phyloP scores from a whole-genome alignment of 2,797 vertebrate genomes.

The Allobates femoralis region DNA sequence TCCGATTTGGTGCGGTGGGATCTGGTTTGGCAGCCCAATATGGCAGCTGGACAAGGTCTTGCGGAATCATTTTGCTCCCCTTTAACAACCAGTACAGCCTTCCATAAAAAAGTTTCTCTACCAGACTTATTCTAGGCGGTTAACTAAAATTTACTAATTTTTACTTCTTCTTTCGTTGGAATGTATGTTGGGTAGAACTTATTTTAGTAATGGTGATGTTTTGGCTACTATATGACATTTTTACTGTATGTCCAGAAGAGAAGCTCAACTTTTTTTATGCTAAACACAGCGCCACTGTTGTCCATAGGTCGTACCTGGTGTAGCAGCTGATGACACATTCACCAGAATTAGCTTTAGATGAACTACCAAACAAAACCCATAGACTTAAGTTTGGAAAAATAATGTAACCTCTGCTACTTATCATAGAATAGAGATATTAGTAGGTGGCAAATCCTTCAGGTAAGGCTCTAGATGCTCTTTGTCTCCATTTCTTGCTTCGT shows the following conservation, averaged over 20 bases:
- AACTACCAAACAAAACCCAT: not conserved
- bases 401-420: not conserved
- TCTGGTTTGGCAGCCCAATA: too few relatives aligned
- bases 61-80: too few relatives aligned
- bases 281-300: not conserved
- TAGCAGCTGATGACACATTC: not conserved
- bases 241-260: not conserved
- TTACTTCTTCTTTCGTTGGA: too few relatives aligned
- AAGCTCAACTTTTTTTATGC: not conserved
- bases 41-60: too few relatives aligned
- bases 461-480: not conserved
- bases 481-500: not conserved
- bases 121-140: too few relatives aligned
- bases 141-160: too few relatives aligned
- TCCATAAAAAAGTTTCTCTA: too few relatives aligned
- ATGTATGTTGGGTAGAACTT: too few relatives aligned
- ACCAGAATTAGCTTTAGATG: not conserved
- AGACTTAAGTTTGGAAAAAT: not conserved
- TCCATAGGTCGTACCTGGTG: not conserved
- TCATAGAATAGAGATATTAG: not conserved
- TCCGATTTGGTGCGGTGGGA: too few relatives aligned
- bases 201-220: too few relatives aligned
- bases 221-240: not conserved
- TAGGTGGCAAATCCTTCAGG: not conserved
- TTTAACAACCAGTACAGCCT: too few relatives aligned